Conservation (phyloP, 1,140 invertebrate genomes). For the Brachionus calyciflorus region DNA sequence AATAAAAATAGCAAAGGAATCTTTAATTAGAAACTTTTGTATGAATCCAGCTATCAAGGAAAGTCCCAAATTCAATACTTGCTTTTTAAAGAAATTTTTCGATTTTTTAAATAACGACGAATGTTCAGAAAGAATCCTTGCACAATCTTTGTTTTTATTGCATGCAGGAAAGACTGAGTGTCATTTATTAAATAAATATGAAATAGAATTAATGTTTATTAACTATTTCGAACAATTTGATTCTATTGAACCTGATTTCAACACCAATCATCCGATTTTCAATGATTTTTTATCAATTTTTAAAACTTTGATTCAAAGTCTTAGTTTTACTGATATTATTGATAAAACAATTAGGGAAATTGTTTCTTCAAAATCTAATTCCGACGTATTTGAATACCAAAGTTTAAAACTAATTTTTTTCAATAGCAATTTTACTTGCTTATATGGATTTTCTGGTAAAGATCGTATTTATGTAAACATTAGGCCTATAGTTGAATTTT, state of each 20-base stretch:
- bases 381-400: not conserved
- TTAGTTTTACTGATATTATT: not conserved
- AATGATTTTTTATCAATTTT: not conserved
- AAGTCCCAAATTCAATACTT: not conserved
- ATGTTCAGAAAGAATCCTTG: not conserved
- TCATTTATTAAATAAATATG: not conserved
- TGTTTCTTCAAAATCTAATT: not conserved
- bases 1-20: too few relatives aligned
- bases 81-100: not conserved
- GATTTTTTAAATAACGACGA: not conserved
- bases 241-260: not conserved
- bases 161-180: not conserved
- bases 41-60: not conserved
- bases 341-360: not conserved
- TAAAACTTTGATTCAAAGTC: not conserved
- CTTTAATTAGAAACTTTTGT: not conserved
- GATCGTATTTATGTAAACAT: not conserved
- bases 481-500: not conserved
- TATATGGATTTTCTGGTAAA: conserved; percentile 6
- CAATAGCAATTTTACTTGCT: not conserved
- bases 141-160: not conserved
- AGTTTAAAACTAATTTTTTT: not conserved
- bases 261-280: not conserved
- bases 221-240: not conserved
- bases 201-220: not conserved